phyloP scores from a whole-genome alignment of 1,140 invertebrate species.

The Zelostemma sp. region DNA sequence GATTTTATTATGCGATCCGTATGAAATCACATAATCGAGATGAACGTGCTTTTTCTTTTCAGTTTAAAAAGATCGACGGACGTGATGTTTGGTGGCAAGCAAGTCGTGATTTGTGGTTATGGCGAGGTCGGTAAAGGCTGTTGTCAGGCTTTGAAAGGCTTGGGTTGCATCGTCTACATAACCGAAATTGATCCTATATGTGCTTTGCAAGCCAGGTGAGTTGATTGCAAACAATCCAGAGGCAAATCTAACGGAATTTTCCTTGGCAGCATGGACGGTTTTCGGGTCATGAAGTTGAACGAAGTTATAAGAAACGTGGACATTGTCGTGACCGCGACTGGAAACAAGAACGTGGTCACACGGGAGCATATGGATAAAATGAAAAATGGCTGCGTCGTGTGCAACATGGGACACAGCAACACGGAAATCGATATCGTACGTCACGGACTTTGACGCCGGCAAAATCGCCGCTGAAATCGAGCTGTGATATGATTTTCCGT shows the following conservation, averaged over 20 bases:
- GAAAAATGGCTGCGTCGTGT: slow-evolving; percentile 96
- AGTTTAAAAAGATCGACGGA: slow-evolving; percentile 96
- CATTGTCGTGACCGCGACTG: slow-evolving; percentile 95
- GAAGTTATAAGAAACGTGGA: slow-evolving; percentile 95
- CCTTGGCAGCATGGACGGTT: slow-evolving; percentile 92
- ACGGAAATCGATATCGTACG: slow-evolving; percentile 97
- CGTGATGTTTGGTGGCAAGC: slow-evolving; percentile 98
- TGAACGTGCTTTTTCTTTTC: no score
- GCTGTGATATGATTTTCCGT: slow-evolving; percentile 40
- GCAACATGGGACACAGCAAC: slow-evolving; percentile 99
- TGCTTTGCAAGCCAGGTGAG: slow-evolving; percentile 93
- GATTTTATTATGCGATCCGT: no score
- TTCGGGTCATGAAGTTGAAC: slow-evolving; percentile 93
- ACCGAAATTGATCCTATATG: slow-evolving; percentile 99
- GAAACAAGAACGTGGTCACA: slow-evolving; percentile 96
- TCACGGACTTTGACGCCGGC: no score
- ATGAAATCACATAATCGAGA: no score
- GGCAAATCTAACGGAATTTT: no score
- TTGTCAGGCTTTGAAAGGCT: slow-evolving; percentile 93
- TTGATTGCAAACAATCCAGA: slow-evolving; percentile 1
- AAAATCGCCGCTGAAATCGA: no score
- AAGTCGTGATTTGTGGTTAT: slow-evolving; percentile 96
- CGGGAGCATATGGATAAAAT: slow-evolving; percentile 96
- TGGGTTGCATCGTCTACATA: slow-evolving; percentile 95
- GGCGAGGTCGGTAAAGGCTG: slow-evolving; percentile 99